Evolutionary conservation across 2,797 vertebrate species (phyloP), one percentile per base, ranked within the genome.

Genomic region (Knipowitschia caucasica): DNA sequence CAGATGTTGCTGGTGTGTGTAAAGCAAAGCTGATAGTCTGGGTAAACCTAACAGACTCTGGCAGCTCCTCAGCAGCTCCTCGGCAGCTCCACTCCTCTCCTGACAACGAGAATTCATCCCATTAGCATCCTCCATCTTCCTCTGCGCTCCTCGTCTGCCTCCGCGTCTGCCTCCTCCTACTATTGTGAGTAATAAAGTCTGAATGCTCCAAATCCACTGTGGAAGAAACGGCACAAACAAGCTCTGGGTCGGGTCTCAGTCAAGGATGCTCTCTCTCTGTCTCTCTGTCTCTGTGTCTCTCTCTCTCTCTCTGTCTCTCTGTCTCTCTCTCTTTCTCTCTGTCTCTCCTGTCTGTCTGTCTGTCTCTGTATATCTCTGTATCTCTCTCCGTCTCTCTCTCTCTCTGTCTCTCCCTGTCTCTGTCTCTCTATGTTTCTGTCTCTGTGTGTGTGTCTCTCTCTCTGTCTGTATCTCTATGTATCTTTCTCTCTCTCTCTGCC

Each of bases 241-340:
- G 73, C 72, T 71, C 42, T 15, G 14, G 78, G 75, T 83, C 81
- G 77, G 72, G 29, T 45, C 14, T 55, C 79, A 82, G 83, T 83
- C 83, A 82, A 83, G 80, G 82, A 83, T 78, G 81, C 77, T 72
- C 61, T 68, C 62, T 67, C 64, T 75, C 66, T 81, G 73, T 82
- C 65, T 63, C 49, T 62, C 53, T 45, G 78, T 82, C 77, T 72
- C 61, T 68, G 59, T 67, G 63, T 75, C 66, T 81, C 75, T 82
- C 65, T 63, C 49, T 62, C 53, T 45, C 23, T 67, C 79, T 82
- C 77, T 72, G 59, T 68, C 62, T 67, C 64, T 75, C 66, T 81
- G 73, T 82, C 65, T 63, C 49, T 62, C 53, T 45, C 23, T 67
- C 79, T 82, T 76, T 72, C 61, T 68, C 62, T 67, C 64, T 75